Evolutionary conservation across 2,888 invertebrate genomes (phyloP), one percentile per base, ranked within the genome.

Genomic region (Colletes collaris): DNA sequence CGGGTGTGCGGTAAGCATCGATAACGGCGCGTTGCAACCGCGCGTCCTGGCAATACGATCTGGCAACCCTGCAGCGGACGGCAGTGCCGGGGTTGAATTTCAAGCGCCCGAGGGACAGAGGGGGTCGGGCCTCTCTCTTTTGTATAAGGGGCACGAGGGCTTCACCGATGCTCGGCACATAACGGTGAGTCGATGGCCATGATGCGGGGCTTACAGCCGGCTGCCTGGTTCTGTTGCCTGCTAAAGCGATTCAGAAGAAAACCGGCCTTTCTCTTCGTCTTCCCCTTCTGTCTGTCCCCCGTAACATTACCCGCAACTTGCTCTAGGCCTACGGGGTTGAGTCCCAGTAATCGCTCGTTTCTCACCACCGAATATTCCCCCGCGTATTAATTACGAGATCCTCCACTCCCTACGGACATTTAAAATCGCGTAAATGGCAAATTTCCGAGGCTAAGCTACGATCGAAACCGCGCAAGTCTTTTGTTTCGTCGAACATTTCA

Each of bases 71-170:
- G 91, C 67, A 75, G 49, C 81, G 68, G 63, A 44, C 70, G 70
- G 58, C 87, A 86, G 87, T 88, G 87, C 84, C 90, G 89, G 91
- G 91, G 91, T 91, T 91, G 91, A 90, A 92, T 91, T 91, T 91
- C 91, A 91, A 91, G 87, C 90, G 89, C 88, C 87, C 86, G 88
- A 88, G 89, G 89, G 87, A 90, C 89, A 88, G 86, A 88, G 86
- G 86, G 88, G 88, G 86, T 85, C 86, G 87, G 88, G 83, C 87
- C 90, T 89, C 88, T 90, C 86, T 87, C 87, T 87, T 87, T 90
- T 89, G 87, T 88, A 89, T 90, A 90, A 84, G 88, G 90, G 87
- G 87, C 90, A 89, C 90, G 88, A 89, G 90, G 87, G 88, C 85
- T 87, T 84, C 82, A 69, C 67, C 86, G 85, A 83, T 86, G 86